phyloP scores from a whole-genome alignment of 2,888 invertebrate species.

The Carpatolechia fugitivella region DNA sequence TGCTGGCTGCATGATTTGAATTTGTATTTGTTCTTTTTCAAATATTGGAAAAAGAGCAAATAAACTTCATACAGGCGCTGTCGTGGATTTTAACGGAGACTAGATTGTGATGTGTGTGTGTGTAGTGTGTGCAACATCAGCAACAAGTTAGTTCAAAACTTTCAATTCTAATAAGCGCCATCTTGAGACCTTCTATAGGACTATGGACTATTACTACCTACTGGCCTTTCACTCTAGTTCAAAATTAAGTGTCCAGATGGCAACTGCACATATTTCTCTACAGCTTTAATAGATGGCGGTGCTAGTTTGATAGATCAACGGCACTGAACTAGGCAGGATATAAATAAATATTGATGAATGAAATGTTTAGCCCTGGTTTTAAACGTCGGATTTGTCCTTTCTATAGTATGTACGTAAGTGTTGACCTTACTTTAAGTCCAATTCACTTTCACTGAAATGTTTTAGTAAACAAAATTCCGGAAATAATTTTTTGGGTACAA shows the following conservation, averaged over 20 bases:
- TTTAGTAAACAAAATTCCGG: slow-evolving; percentile 62
- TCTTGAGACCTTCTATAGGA: slow-evolving; percentile 26
- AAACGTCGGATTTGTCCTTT: slow-evolving; percentile 37
- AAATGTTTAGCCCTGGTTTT: slow-evolving; percentile 23
- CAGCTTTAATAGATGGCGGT: slow-evolving; percentile 46
- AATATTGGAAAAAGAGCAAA: no score
- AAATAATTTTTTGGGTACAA: slow-evolving; percentile 49
- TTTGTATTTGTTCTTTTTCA: no score
- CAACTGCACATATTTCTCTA: slow-evolving; percentile 16
- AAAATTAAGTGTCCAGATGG: slow-evolving; percentile 28
- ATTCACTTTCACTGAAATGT: slow-evolving; percentile 60
- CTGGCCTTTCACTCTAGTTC: not conserved
- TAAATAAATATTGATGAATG: slow-evolving; percentile 22
- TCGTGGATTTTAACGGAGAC: no score
- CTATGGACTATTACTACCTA: not conserved
- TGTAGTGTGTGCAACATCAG: no score
- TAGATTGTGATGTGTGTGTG: no score
- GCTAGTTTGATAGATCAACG: slow-evolving; percentile 23
- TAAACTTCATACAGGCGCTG: no score
- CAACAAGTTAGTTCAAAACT: no score
- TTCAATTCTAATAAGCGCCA: slow-evolving; percentile 31
- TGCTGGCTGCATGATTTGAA: no score
- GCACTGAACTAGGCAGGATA: not conserved
- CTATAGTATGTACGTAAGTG: slow-evolving; percentile 18
- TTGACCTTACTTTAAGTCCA: slow-evolving; percentile 49